Evolutionary conservation across 92 coral and sea anemone species (phyloP), one percentile per base, ranked within the genome.

Genomic region (Phenganax marumi): DNA sequence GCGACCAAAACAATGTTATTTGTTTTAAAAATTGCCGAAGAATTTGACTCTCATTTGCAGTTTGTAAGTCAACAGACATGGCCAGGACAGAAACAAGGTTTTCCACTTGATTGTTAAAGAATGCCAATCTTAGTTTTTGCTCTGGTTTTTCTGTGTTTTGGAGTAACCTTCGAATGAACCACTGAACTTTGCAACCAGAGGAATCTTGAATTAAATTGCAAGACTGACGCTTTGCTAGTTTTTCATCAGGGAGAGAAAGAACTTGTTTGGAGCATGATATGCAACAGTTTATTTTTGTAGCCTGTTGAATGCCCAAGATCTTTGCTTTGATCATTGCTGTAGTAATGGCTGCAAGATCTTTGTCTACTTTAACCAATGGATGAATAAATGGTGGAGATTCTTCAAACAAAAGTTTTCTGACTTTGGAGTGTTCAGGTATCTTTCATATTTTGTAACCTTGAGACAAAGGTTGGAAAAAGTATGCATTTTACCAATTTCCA

Each of bases 371-470:
- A 14, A 77, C 87, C 18, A 84, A 26, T 19, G 77, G 72, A 22
- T 84, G 82, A 14, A 63, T 72, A 73, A 84, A 84, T 3, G 72
- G 81, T 26, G 76, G 43, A 47, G 56, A 51, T 52, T 56, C 47
- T 14, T n/a, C 24, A 12, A 39, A 56, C 18, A 17, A 25, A 60
- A 84, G 21, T 47, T 18, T 10, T 62, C 82, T 54, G 63, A 48
- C 50, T 84, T 74, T 74, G 87, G 62, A 11, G 87, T 84, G 69
- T 87, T 87, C 68, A 87, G 79, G 26, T 86, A 81, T 13, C 75
- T 52, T 19, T 83, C 82, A 57, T 75, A 63, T 57, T 75, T 81
- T 49, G 80, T 71, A 16, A 79, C 52, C 23, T 82, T 86, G 48
- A 81, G 22, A n/a, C 73, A 24, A 58, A 85, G 71, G 55, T 86